Evolutionary conservation across 2,113 vertebrate genomes (phyloP), one percentile per base, ranked within the genome.

Genomic region (Caretta caretta): DNA sequence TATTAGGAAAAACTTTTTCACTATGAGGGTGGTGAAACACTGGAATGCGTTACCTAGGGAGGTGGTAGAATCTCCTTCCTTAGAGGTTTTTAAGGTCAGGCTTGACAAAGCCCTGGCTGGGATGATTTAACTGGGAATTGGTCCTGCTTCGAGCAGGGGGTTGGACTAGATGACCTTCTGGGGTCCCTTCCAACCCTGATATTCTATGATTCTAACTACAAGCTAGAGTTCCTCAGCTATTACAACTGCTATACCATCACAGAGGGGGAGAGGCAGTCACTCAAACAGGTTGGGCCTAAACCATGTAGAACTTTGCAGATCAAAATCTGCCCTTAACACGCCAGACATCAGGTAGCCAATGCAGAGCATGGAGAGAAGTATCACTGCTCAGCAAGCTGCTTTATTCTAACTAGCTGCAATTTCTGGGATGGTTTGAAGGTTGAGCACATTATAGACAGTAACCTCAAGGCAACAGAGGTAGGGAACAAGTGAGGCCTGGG

Each of bases 241-340:
- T 80, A 46, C 17, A 86, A 86, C 88, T 84, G 78, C 57, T n/a
- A 75, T 38, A 25, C 22, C 20, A 24, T 75, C 72, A 53, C 83
- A 69, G 86, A 80, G 75, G 69, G 51, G 89, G 81, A 56, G 48
- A 79, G 78, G 54, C n/a, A 94, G 42, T 78, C 49, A 89, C 78
- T 78, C 82, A 82, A 29, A 0, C 1, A 38, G 49, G 57, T 92
- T 87, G 81, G 90, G 92, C 83, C 62, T 75, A 54, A 92, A 75
- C 48, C 94, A 92, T 90, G 46, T 91, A 53, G 85, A 93, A 69
- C 72, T 89, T 87, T 86, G 83, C 87, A 76, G 83, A 80, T 90
- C 56, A 90, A 92, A 93, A 51, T 38, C 75, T 79, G 72, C 3
- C 2, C 1, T 0, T 82, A 84, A 48, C 31, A 17, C 31, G 3